A percentile compares a stretch with the other conserved stretches of the same genome.
phyloP scores from a whole-genome alignment of 2,113 vertebrate species.

The Apistogramma diplotaenia region DNA sequence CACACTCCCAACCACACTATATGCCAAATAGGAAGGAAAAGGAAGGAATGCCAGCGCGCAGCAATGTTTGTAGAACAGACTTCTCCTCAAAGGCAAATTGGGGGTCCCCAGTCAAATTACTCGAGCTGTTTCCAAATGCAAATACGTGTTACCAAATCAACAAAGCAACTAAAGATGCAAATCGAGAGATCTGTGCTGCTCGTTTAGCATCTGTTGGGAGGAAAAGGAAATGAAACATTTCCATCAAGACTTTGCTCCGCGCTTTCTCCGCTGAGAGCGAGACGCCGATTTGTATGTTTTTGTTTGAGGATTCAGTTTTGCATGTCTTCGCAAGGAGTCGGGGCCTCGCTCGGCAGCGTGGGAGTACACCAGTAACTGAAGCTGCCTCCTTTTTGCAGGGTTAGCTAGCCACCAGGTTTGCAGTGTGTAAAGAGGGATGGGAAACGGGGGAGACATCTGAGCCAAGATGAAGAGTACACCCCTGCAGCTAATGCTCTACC shows the following conservation, averaged over 20 bases:
- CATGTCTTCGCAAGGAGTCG: slow-evolving; percentile 38
- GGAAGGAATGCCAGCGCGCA: slow-evolving; percentile 24
- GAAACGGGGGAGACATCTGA: slow-evolving; percentile 31
- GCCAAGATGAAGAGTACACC: slow-evolving; percentile 23
- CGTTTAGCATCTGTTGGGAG: slow-evolving; percentile 68
- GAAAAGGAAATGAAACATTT: slow-evolving; percentile 69
- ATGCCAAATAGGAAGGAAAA: slow-evolving; percentile 33
- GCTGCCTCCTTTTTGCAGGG: not conserved
- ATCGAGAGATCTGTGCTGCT: slow-evolving; percentile 61
- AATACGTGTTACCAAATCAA: slow-evolving; percentile 74
- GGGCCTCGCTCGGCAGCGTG: slow-evolving; percentile 12
- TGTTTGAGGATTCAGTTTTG: slow-evolving; percentile 45
- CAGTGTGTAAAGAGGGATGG: not conserved
- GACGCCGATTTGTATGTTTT: slow-evolving; percentile 55
- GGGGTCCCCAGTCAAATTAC: slow-evolving; percentile 81
- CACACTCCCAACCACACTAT: slow-evolving; percentile 16
- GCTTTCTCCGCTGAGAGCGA: slow-evolving; percentile 48
- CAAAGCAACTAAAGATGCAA: slow-evolving; percentile 74
- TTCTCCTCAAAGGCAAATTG: slow-evolving; percentile 79
- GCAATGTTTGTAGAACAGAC: slow-evolving; percentile 71
- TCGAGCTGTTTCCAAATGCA: slow-evolving; percentile 69
- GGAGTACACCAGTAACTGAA: slow-evolving; percentile 21
- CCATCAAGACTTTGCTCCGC: slow-evolving; percentile 57
- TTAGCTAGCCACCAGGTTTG: slow-evolving; percentile 15
- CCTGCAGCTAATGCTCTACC: slow-evolving; percentile 22